Base-by-base conservation (phyloP, 2,113 vertebrate species). In the Nothocercus julius region DNA sequence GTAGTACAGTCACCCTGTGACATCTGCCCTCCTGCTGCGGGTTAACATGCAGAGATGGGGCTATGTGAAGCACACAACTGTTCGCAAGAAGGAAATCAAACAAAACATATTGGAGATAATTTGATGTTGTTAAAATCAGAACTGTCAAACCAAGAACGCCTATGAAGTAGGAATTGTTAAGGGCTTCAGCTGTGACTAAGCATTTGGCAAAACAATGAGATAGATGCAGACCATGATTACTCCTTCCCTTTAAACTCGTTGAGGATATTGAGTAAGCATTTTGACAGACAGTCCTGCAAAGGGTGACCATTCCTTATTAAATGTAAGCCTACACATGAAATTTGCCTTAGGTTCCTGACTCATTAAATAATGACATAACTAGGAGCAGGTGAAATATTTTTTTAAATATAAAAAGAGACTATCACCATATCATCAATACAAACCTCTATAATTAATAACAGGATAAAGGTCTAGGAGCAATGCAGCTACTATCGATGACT, bases 81-180 rank as follows among this genome's bases (percentile, higher is more conserved):
- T 83, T 95, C 95, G 72, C 84, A 96, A 97, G 77, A 87, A 94
- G 95, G 90, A 97, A 98, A 97, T 97, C 95, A 97, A 98, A 97
- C 96, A 97, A 97, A 98, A 96, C 96, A 97, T 97, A 98, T 91
- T 95, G 92, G 96, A 96, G 93, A 93, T 97, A 97, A 97, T 98
- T 96, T 95, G 97, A 85, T 96, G 95, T 73, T 96, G 89, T 97
- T 97, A 97, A 97, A 97, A 98, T 96, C 84, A 76, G 96, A 96
- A 95, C 78, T 94, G 89, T 92, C 72, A 6, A 89, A 81, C 77
- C 69, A 76, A 78, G 69, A 19, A 30, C 87, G 87, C 49, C 77
- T 94, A 38, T 76, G 95, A 93, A 96, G 89, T 58, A 93, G 83
- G 84, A 96, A 91, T 92, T 96, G 92, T 92, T 93, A 97, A 97